Evolutionary conservation across 2,797 vertebrate species (phyloP), one percentile per base, ranked within the genome.

Genomic region (Pelochelys cantorii): DNA sequence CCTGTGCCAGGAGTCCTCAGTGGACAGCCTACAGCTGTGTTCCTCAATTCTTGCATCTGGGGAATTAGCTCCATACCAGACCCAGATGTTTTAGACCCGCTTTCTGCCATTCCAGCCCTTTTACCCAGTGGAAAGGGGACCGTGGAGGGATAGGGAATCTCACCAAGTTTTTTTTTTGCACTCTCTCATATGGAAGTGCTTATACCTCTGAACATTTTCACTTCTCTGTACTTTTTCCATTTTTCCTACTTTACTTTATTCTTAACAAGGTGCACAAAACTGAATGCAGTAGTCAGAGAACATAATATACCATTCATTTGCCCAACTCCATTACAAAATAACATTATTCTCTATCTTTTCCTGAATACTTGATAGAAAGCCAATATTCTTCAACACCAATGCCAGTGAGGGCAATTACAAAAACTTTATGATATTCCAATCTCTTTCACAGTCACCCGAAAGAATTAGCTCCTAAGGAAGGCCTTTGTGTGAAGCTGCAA

Each of bases 331-430:
- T 42, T 25, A 3, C 34, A 71, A 42, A 4, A n/a, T n/a, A n/a
- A 29, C 54, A 5, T 42, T 48, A 42, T 81, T 56, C 14, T 53
- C 1, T 34, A 13, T 52, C 34, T 27, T 77, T 92, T 87, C 75
- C 52, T 83, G 42, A 87, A 79, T 57, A 88, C 31, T 68, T 83
- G 56, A 80, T 65, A 52, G 52, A 68, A 86, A 80, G 81, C 48
- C 14, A 52, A 2, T 77, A 37, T 68, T 90, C 71, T 54, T 84
- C 10, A 84, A 74, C 23, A 5, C 3, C 62, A 3, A 6, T 42
- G 62, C 14, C 23, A 53, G 13, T 60, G 60, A 83, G 60, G 9
- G 31, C 65, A 57, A n/a, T 37, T 81, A 25, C 56, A 54, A 78
- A 86, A 56, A 60, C 12, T 15, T 31, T 65, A 10, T 59, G 29